Evolutionary conservation across 2,113 vertebrate species (phyloP).

Genomic region (Thamnophis sirtalis): DNA sequence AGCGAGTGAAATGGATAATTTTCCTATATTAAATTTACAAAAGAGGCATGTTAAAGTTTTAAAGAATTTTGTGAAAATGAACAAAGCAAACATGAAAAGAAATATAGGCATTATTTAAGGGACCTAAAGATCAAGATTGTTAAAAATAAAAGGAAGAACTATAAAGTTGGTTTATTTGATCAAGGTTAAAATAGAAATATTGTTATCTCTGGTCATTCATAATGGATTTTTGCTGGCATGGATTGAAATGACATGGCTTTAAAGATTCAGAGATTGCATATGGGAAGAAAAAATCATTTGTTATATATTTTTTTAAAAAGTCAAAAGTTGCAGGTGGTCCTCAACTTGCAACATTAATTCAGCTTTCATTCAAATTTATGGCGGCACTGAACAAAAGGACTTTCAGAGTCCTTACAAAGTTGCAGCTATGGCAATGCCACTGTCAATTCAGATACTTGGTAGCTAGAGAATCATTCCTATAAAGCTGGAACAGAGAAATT

Average conservation of each 20-base stretch:
- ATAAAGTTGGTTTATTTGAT: background rate
- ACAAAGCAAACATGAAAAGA: background rate
- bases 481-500: background rate
- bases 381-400: background rate
- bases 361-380: background rate
- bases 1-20: background rate
- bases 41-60: background rate
- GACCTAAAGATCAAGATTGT: background rate
- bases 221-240: background rate
- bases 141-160: background rate
- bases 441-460: background rate
- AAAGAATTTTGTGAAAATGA: background rate
- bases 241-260: background rate
- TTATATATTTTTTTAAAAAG: background rate
- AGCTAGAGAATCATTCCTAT: background rate
- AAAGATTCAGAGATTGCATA: background rate
- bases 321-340: background rate
- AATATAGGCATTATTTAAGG: background rate
- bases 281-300: background rate
- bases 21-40: background rate
- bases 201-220: background rate
- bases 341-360: background rate
- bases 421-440: background rate
- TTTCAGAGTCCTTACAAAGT: background rate
- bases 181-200: background rate